phyloP scores from a whole-genome alignment of 1,140 invertebrate species.

The Coboldia fuscipes region DNA sequence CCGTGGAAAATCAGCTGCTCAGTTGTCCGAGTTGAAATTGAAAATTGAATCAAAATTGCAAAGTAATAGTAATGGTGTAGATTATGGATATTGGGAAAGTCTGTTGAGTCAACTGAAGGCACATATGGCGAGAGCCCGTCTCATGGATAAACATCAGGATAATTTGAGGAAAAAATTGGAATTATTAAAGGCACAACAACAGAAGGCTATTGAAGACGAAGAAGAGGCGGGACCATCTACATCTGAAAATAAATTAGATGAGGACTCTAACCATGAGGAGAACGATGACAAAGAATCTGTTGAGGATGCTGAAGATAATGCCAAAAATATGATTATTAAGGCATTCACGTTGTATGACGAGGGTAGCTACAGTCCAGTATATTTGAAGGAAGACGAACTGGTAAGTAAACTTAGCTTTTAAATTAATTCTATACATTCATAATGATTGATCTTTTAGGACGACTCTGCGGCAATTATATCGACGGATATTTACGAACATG shows the following conservation, averaged over 20 bases:
- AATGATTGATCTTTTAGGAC: constrained; percentile 46
- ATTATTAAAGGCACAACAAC: constrained; percentile 74
- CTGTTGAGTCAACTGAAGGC: constrained; percentile 83
- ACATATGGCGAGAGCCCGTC: constrained; percentile 79
- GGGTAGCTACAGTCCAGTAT: constrained; percentile 67
- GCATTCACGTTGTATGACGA: constrained; percentile 49
- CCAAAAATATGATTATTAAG: constrained; percentile 30
- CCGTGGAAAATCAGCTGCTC: constrained; percentile 78
- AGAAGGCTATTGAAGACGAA: constrained; percentile 32
- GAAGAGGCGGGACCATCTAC: constrained; percentile 5
- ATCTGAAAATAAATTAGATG: not conserved
- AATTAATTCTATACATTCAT: no score
- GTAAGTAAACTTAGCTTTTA: no score
- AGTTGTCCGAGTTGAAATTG: constrained; percentile 60
- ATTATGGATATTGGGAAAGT: constrained; percentile 95
- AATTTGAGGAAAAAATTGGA: constrained; percentile 77
- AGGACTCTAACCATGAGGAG: constrained; percentile 1
- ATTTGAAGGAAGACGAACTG: constrained; percentile 36
- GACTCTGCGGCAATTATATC: constrained; percentile 61
- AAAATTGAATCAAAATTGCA: constrained; percentile 80
- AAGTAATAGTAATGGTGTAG: constrained; percentile 68
- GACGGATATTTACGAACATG: constrained; percentile 55
- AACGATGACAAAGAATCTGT: constrained; percentile 11
- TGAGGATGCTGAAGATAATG: constrained; percentile 12
- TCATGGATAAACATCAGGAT: constrained; percentile 81